phyloP scores from a whole-genome alignment of 2,888 invertebrate species.

The Matsumyia berberina region DNA sequence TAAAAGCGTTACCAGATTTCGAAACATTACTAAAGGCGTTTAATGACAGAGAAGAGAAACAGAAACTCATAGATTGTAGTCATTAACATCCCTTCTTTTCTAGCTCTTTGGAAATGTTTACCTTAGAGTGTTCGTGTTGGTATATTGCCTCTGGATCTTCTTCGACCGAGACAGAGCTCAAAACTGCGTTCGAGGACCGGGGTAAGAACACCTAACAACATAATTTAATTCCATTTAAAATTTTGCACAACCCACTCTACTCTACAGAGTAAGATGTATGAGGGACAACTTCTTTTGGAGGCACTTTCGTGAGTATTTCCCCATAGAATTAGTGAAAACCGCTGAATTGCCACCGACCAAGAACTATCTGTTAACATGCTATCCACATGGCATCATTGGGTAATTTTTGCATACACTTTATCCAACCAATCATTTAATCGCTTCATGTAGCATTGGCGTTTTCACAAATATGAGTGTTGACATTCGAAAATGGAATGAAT shows the following conservation, averaged over 20 bases:
- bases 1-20: too few species aligned
- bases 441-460: constrained; percentile 88
- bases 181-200: constrained; percentile 34
- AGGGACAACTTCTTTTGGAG: constrained; percentile 89
- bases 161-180: constrained; percentile 32
- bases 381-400: constrained; percentile 94
- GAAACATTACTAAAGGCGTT: too few species aligned
- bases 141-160: constrained; percentile 52
- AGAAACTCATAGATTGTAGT: too few species aligned
- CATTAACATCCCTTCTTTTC: too few species aligned
- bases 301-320: constrained; percentile 93
- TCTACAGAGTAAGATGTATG: constrained; percentile 86
- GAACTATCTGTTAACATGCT: constrained; percentile 94
- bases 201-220: constrained; percentile 50
- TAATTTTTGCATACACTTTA: constrained; percentile 75
- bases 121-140: not conserved
- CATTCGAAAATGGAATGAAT: constrained; percentile 83
- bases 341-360: constrained; percentile 90
- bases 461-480: constrained; percentile 92
- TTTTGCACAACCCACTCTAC: too few species aligned
- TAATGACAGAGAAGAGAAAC: too few species aligned
- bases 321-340: constrained; percentile 92
- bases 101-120: constrained; percentile 44
- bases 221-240: too few species aligned
- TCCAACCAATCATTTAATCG: not conserved